Evolutionary conservation across 2,888 invertebrate genomes (phyloP), one percentile per base, ranked within the genome.

Genomic region (Amblyjoppa proteus): DNA sequence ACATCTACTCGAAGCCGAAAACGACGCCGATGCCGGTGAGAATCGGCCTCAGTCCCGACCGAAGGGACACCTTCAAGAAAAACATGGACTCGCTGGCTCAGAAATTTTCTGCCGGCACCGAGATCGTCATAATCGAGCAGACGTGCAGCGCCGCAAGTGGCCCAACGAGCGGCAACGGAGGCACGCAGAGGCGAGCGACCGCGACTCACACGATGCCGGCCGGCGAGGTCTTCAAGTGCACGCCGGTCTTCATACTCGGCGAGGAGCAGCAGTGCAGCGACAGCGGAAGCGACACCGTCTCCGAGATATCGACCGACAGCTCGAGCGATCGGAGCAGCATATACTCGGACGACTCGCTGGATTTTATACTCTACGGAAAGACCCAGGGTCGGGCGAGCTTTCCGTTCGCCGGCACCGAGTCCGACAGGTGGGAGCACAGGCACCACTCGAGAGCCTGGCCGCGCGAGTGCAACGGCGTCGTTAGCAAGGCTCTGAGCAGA

Each of bases 291-390:
- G 95, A 95, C 87, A 94, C 94, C 1, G 93, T 95, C 4, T 94
- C 94, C 31, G 95, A 95, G 88, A 94, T 95, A 89, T 95, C 95
- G 16, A 94, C 95, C n/a, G 95, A 95, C 88, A 95, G 95, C 38
- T 94, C 94, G 74, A 94, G 95, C 88, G 95, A 95, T 87, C 93
- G 95, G 5, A 95, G 95, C 76, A 94, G 94, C 88, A 95, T 95
- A 76, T 95, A 95, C 77, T 95, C 95, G 31, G 95, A 95, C 87
- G 95, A 95, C 79, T 94, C 94, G 2, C 88, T 94, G 28, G 94
- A 95, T 80, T 94, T 94, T 83, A 94, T 93, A n/a, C 88, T 94
- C 13, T 94, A 94, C 80, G 93, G 94, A 0, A 94, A 94, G 81
- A 93, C 89, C 13, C 93, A 94, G 56, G 91, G 92, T 0, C 88